Percentiles rank a stretch among this genome's conserved stretches.
Evolutionary conservation across 2,797 vertebrate genomes (phyloP).

Genomic region (Lagocephalus sceleratus): DNA sequence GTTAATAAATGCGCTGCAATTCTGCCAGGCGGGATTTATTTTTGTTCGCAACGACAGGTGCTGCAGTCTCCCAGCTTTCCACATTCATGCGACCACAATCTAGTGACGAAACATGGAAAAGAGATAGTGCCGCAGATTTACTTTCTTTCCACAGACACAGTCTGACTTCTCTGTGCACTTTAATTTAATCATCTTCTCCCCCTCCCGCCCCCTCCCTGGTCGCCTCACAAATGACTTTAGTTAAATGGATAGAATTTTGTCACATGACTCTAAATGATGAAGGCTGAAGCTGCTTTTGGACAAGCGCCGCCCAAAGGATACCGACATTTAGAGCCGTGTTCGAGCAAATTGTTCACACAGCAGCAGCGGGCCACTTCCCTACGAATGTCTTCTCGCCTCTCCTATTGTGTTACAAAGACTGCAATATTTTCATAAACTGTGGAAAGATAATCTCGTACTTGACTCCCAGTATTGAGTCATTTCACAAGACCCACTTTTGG

Average conservation of each 20-base stretch:
- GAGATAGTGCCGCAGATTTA: constrained; percentile 11
- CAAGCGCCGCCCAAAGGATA: constrained; percentile 17
- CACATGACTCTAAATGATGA: neutral
- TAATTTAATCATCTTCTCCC: neutral
- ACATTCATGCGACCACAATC: constrained; percentile 57
- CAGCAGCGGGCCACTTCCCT: constrained; percentile 28
- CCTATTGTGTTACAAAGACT: constrained; percentile 76
- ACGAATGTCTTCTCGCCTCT: constrained; percentile 65
- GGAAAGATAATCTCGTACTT: constrained; percentile 97
- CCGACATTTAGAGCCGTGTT: neutral
- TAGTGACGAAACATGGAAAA: constrained; percentile 39
- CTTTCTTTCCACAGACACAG: constrained; percentile 16
- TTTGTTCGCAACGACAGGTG: constrained; percentile 68
- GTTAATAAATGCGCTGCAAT: constrained; percentile 73
- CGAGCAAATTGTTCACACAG: constrained; percentile 21
- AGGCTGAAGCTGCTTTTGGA: constrained; percentile 5
- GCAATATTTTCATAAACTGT: constrained; percentile 91
- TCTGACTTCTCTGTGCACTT: neutral
- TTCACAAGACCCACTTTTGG: constrained; percentile 95
- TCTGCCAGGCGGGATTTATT: constrained; percentile 60
- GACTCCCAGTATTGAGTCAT: constrained; percentile 98
- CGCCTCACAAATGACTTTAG: neutral
- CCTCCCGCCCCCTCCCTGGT: neutral
- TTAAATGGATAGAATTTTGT: constrained; percentile 1
- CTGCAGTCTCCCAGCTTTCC: constrained; percentile 61